Evolutionary conservation across 2,888 invertebrate species (phyloP), one percentile per base, ranked within the genome.

Genomic region (Cheilosia impressa): DNA sequence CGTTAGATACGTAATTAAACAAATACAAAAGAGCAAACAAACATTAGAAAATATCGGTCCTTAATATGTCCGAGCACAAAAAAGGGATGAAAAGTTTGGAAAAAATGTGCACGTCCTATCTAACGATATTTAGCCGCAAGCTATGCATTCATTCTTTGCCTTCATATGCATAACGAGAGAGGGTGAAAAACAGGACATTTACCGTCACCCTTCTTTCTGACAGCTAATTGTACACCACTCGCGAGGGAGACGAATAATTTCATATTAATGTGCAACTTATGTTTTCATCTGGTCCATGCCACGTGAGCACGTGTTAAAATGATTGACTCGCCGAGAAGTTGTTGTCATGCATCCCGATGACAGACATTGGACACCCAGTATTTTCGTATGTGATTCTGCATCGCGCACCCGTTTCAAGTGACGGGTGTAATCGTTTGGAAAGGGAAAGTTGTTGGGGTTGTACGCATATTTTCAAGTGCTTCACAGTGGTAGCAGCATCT

Each of bases 21-120:
- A 76, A 76, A 76, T 50, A 76, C 43, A 76, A 76, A 76, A 76
- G 75, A 38, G 57, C 66, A 76, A 66, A 76, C 66, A 76, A 76
- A 76, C 58, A 76, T 41, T 47, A 45, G 47, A 65, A 65, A 65
- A 27, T 50, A 50, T 52, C n/a, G 4, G 27, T 55, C 19, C 66
- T 19, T 43, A 43, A 27, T 55, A 19, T 43, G 22, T 43, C 27
- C 27, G 22, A 13, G 43, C 9, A 15, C n/a, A 19, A 68, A 76
- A 66, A 60, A 60, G 66, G 76, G 76, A 75, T 65, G 65, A 75
- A 38, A 75, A 65, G 19, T 55, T 47, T 27, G 2, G 6, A 53
- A 53, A 69, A 71, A 71, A 38, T 34, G n/a, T 4, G 3, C 73
- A 65, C 7, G 38, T 76, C 68, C 76, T 55, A 22, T n/a, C 31